Conservation (phyloP, 2,888 invertebrate species). For the Callimorpha dominula region DNA sequence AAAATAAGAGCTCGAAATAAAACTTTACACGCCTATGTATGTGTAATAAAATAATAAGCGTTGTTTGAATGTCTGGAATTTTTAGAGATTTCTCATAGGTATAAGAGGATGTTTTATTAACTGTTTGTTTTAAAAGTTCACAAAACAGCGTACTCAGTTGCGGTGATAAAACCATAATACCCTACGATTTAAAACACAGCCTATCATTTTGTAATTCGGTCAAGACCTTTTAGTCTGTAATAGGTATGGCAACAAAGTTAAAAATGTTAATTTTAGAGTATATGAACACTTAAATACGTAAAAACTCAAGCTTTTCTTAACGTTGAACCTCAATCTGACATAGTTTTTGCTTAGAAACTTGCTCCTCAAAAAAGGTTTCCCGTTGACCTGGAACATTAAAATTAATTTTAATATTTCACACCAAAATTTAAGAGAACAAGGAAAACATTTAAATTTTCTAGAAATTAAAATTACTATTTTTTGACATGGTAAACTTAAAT, state of each 20-base stretch:
- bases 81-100: no score
- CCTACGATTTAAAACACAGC: neutral
- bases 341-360: neutral
- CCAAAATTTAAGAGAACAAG: neutral
- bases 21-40: no score
- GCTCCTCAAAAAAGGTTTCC: neutral
- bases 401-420: neutral
- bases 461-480: neutral
- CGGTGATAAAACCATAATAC: neutral
- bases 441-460: neutral
- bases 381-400: neutral
- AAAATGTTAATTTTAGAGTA: no score
- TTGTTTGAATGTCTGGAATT: no score
- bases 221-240: no score
- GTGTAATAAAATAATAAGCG: no score
- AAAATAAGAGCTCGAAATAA: no score
- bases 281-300: no score
- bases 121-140: neutral
- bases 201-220: neutral
- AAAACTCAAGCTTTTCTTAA: no score
- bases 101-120: neutral
- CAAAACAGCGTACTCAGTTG: neutral
- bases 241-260: no score
- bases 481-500: neutral
- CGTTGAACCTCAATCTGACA: no score